Conservation (phyloP, 1,140 invertebrate species). For the Lepidurus arcticus region DNA sequence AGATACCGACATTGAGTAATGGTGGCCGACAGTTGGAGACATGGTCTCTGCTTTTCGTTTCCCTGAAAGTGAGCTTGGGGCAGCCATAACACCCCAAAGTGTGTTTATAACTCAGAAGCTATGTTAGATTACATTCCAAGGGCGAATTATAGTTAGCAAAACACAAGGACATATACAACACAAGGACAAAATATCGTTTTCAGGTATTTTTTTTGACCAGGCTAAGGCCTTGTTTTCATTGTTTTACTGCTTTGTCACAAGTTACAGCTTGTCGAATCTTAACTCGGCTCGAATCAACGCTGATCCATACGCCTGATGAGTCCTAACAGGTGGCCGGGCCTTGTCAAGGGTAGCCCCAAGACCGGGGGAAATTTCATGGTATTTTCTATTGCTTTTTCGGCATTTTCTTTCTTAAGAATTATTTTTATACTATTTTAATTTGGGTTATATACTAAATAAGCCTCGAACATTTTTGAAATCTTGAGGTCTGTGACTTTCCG, state of each 20-base stretch:
- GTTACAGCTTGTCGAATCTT: neutral
- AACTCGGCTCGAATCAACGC: neutral
- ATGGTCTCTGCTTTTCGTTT: slow-evolving; percentile 14
- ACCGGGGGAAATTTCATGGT: neutral
- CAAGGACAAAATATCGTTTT: too few relatives aligned
- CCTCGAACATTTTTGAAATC: too few relatives aligned
- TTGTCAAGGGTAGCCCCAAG: neutral
- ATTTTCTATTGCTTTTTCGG: too few relatives aligned
- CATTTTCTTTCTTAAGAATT: neutral
- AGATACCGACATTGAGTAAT: slow-evolving; percentile 15
- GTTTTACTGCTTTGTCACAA: neutral
- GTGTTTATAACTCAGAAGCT: slow-evolving; percentile 1
- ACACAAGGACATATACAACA: neutral
- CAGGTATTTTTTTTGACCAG: neutral
- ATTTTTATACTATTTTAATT: too few relatives aligned
- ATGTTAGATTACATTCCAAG: neutral
- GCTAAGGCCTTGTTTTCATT: neutral
- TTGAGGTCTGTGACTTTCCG: too few relatives aligned
- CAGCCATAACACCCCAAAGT: neutral
- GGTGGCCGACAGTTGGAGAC: neutral
- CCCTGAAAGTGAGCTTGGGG: neutral
- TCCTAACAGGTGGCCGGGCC: slow-evolving; percentile 6
- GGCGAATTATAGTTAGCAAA: neutral
- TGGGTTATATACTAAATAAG: too few relatives aligned
- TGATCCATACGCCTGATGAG: slow-evolving; percentile 9